Conservation (phyloP, 37 sponge, comb jelly and placozoan species). For the Eunapius fragilis region DNA sequence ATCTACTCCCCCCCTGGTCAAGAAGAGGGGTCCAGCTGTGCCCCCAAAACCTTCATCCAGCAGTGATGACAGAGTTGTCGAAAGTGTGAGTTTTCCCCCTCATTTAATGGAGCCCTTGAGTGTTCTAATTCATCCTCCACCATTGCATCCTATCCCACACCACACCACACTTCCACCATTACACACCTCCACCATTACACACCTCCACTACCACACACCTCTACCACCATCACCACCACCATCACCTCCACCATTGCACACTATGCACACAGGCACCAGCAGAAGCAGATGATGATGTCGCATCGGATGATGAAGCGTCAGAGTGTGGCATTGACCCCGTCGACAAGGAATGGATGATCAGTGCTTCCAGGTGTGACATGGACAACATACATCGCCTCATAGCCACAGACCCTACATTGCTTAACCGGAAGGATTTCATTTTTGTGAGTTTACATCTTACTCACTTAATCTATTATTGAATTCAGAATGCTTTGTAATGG, state of each 20-base stretch:
- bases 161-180: neutral
- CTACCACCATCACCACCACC: neutral
- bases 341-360: conserved; percentile 80
- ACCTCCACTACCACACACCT: neutral
- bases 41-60: neutral
- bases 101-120: neutral
- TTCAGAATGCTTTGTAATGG: neutral
- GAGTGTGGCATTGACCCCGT: conserved; percentile 59
- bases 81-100: neutral
- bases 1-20: neutral
- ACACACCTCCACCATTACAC: neutral
- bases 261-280: conserved; percentile 12
- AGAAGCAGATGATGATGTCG: neutral
- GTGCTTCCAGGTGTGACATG: conserved; percentile 31
- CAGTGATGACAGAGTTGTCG: neutral
- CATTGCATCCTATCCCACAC: neutral
- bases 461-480: too few relatives aligned
- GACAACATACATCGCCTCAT: conserved; percentile 55
- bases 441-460: conserved; percentile 2
- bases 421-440: conserved; percentile 67
- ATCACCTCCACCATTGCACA: conserved; percentile 3
- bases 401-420: conserved; percentile 35
- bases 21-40: neutral
- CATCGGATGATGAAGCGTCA: neutral
- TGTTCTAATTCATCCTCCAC: neutral